Conservation (phyloP, 1,140 invertebrate species). For the Brachionus plicatilis region DNA sequence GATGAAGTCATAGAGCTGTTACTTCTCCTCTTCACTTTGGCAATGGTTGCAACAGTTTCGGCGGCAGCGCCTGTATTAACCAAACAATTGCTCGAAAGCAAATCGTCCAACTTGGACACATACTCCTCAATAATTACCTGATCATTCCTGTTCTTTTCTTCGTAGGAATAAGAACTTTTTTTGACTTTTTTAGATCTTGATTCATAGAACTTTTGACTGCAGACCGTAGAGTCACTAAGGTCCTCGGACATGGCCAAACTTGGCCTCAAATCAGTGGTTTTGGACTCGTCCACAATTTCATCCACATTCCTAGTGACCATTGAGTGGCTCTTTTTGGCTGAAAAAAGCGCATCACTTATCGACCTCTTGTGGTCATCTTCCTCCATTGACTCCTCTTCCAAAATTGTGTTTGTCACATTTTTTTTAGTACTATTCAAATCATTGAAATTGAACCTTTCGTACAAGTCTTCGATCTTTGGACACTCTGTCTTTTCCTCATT, state of each 20-base stretch:
- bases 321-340: not conserved
- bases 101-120: not conserved
- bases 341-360: conserved; percentile 12
- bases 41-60: not conserved
- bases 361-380: conserved; percentile 3
- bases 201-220: not conserved
- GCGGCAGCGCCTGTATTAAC: not conserved
- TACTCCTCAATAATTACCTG: not conserved
- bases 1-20: not conserved
- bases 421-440: conserved; percentile 28
- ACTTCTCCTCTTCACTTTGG: not conserved
- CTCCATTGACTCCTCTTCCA: conserved; percentile 4
- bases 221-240: not conserved
- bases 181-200: not conserved
- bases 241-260: not conserved
- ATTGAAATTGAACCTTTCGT: not conserved
- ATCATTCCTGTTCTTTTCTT: not conserved
- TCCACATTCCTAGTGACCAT: not conserved
- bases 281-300: not conserved
- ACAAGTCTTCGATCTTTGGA: not conserved
- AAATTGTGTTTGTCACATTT: conserved; percentile 5
- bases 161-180: not conserved
- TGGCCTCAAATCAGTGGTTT: not conserved
- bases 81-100: not conserved
- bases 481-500: not conserved